Conservation (phyloP, 37 sponge, comb jelly and placozoan genomes). For the Mnemiopsis leidyi region DNA sequence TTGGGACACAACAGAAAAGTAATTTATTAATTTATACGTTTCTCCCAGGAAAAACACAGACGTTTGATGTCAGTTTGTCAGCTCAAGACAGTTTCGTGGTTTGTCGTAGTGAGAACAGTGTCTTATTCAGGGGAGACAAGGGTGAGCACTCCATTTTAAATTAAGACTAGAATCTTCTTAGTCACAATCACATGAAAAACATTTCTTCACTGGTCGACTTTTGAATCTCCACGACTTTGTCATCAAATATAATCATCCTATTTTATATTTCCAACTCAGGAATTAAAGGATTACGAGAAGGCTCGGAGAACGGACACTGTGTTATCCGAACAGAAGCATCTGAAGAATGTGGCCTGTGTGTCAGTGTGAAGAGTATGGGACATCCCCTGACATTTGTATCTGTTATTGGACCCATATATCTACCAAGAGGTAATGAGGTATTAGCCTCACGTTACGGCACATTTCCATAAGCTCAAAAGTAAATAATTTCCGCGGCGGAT, state of each 20-base stretch:
- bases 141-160: background rate
- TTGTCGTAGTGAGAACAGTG: background rate
- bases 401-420: conserved; percentile 7
- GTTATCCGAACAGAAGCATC: background rate
- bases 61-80: conserved; percentile 48
- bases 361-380: background rate
- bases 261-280: conserved; percentile 23
- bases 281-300: conserved; percentile 47
- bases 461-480: too few relatives aligned
- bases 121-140: conserved; percentile 60
- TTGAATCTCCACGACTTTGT: background rate
- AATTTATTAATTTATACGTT: too few relatives aligned
- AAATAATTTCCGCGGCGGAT: too few relatives aligned
- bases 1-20: too few relatives aligned
- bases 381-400: conserved; percentile 47
- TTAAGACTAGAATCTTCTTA: background rate
- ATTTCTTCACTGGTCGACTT: background rate
- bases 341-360: background rate
- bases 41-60: conserved; percentile 17
- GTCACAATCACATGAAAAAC: too few relatives aligned
- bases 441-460: too few relatives aligned
- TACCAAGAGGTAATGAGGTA: conserved; percentile 60
- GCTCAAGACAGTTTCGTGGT: conserved; percentile 1
- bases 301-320: conserved; percentile 51
- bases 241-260: background rate